phyloP scores from a whole-genome alignment of 1,140 invertebrate species.

The Trichonephila clavata region DNA sequence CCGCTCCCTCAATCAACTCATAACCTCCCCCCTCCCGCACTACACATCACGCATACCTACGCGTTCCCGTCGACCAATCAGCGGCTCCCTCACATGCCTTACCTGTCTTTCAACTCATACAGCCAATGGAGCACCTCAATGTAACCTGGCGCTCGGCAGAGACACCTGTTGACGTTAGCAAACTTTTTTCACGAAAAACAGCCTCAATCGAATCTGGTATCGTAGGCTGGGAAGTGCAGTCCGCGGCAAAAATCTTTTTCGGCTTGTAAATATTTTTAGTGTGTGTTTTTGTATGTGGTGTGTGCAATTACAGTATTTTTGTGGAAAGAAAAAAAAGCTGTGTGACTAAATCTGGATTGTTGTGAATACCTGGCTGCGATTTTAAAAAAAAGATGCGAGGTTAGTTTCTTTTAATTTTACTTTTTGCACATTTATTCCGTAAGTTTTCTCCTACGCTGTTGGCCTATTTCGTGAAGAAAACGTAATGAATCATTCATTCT shows the following conservation, averaged over 20 bases:
- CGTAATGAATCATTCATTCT: background rate
- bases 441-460: constrained; percentile 25
- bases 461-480: constrained; percentile 31
- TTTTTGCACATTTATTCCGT: background rate
- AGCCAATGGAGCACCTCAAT: constrained; percentile 29
- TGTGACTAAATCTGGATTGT: constrained; percentile 2
- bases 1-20: constrained; percentile 24
- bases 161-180: constrained; percentile 45
- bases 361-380: constrained; percentile 5
- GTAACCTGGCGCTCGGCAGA: background rate
- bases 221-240: background rate
- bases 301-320: background rate
- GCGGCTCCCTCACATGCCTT: background rate
- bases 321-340: too few species aligned
- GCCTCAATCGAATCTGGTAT: constrained; percentile 29
- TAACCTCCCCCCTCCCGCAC: background rate
- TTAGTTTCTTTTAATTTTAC: background rate
- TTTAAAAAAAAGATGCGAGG: background rate
- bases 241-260: background rate
- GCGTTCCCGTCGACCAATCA: constrained; percentile 35
- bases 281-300: background rate
- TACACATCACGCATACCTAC: constrained; percentile 23
- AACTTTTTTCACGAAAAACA: constrained; percentile 3
- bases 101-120: constrained; percentile 57
- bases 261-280: constrained; percentile 4